Evolutionary conservation across 2,888 invertebrate species (phyloP), one percentile per base, ranked within the genome.

Genomic region (Heteropelma amictum): DNA sequence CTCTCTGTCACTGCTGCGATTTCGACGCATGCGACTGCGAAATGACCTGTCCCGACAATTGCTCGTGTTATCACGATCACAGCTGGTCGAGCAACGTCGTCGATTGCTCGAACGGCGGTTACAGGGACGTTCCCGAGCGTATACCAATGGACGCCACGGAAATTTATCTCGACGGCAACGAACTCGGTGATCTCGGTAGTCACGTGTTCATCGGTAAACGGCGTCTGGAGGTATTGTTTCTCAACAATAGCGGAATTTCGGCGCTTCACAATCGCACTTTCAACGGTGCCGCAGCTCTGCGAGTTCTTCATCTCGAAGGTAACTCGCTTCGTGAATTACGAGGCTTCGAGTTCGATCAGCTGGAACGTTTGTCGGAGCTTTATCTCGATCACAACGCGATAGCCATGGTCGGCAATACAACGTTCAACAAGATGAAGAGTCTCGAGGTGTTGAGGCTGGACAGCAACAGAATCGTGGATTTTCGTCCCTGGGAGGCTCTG

Each of bases 61-160:
- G 96, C 90, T 93, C 94, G 80, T 97, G 96, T 89, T 96, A 94
- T 91, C 95, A 95, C 90, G 96, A 96, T 91, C 93, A 94, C 89
- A 93, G 94, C 82, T 96, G 96, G 95, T 93, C 93, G 82, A 94
- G 94, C 86, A 96, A 96, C 91, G 94, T 96, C 68, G 95, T 96
- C 80, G 95, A 95, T 90, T 96, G 96, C 90, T 94, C 94, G 81
- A 93, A 92, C 86, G 93, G 93, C 81, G 93, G 93, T 79, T 94
- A 94, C 90, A 93, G 92, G 85, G 91, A 91, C 88, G 94, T 96
- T 77, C 95, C 96, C 53, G 93, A 93, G 80, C 92, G 93, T 87
- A 94, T 97, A 84, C 96, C 96, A 74, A 96, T 96, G 95, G 96
- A 96, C 90, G 95, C 96, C 82, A 96, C 96, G 82, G 95, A 95